phyloP scores from a whole-genome alignment of 1,140 invertebrate genomes.

The Brachionus paranguensis region DNA sequence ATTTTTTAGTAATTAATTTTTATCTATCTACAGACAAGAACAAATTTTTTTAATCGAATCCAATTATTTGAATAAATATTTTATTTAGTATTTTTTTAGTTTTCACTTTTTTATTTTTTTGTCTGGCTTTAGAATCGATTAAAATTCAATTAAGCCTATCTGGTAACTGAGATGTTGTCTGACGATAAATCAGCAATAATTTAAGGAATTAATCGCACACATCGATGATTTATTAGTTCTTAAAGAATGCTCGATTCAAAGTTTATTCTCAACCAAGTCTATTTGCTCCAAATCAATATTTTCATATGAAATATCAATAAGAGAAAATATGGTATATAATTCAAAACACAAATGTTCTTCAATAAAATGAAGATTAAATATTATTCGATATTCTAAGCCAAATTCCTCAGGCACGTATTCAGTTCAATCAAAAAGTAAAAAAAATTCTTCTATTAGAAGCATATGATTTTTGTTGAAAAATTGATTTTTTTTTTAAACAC shows the following conservation, averaged over 20 bases:
- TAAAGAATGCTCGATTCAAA: background rate
- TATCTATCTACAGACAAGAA: background rate
- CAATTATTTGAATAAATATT: background rate
- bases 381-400: background rate
- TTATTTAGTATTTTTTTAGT: background rate
- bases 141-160: background rate
- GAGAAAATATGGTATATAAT: background rate
- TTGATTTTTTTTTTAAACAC: background rate
- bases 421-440: background rate
- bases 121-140: background rate
- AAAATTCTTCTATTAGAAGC: background rate
- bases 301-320: background rate
- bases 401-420: background rate
- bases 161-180: background rate
- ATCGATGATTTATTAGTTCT: background rate
- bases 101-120: background rate
- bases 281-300: background rate
- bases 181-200: background rate
- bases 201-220: background rate
- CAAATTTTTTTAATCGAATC: background rate
- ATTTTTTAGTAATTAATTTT: conserved; percentile 16
- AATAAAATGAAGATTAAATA: background rate
- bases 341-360: background rate
- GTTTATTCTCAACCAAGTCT: background rate
- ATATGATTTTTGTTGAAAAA: background rate